Conservation (phyloP, 2,797 vertebrate genomes). For the Tapirus indicus region DNA sequence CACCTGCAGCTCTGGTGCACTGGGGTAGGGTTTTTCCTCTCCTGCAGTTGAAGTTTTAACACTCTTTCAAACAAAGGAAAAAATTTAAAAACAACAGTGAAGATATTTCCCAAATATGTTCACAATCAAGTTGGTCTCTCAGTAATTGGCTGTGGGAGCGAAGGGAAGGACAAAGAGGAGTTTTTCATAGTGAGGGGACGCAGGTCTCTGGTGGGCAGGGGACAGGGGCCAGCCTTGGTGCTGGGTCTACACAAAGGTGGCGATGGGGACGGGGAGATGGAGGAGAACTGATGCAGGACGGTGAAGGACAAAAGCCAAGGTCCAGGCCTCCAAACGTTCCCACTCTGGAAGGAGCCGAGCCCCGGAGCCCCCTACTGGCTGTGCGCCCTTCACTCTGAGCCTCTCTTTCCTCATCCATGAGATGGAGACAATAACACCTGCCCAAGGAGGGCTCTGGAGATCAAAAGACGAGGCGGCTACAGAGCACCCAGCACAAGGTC, state of each 20-base stretch:
- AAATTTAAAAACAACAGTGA: conserved; percentile 69
- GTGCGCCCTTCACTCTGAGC: background rate
- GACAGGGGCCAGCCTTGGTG: background rate
- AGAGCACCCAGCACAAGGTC: background rate
- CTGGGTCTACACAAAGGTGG: background rate
- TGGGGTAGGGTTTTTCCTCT: conserved; percentile 17
- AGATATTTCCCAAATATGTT: conserved; percentile 76
- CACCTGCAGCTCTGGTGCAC: background rate
- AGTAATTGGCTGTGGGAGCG: background rate
- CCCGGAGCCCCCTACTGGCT: background rate
- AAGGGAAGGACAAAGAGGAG: conserved; percentile 2
- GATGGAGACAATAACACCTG: background rate
- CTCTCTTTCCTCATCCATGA: background rate
- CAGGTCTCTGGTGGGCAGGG: background rate
- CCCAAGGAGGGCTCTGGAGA: background rate
- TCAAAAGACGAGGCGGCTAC: background rate
- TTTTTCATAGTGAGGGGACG: background rate
- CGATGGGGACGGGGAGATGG: background rate
- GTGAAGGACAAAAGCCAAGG: background rate
- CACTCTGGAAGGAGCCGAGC: background rate
- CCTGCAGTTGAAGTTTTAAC: conserved; percentile 60
- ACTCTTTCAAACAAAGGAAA: conserved; percentile 77
- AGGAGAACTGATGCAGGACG: background rate
- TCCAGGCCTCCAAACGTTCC: background rate
- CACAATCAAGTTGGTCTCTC: conserved; percentile 60